Evolutionary conservation across 1,140 invertebrate genomes (phyloP).

Genomic region (Brachionus sp.): DNA sequence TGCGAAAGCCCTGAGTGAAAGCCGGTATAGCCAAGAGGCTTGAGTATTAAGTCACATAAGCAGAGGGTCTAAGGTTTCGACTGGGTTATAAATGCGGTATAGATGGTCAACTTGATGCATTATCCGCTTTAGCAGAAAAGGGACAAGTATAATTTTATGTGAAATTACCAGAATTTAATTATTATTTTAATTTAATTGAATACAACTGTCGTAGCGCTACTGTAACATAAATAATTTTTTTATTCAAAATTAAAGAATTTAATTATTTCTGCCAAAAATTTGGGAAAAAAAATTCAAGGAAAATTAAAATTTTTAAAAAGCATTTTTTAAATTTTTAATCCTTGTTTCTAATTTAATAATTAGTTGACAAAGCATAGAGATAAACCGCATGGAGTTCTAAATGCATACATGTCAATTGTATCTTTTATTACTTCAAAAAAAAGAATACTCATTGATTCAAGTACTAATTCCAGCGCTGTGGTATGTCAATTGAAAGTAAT

Average conservation of each 20-base stretch:
- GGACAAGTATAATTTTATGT: too few species aligned
- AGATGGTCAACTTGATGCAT: too few species aligned
- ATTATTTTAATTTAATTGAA: too few species aligned
- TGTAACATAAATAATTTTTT: too few species aligned
- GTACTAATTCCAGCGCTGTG: constrained; percentile 20
- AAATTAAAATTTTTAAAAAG: neutral
- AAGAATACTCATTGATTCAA: constrained; percentile 37
- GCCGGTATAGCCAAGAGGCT: too few species aligned
- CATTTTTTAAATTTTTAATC: neutral
- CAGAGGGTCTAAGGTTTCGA: too few species aligned
- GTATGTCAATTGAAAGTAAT: constrained; percentile 32
- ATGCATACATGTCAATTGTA: constrained; percentile 39
- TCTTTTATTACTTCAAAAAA: constrained; percentile 4
- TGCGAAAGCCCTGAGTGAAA: too few species aligned
- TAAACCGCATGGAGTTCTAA: constrained; percentile 22
- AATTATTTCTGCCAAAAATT: neutral
- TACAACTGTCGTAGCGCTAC: too few species aligned
- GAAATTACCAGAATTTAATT: too few species aligned
- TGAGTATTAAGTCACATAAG: too few species aligned
- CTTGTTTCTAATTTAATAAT: neutral
- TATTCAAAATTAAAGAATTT: neutral
- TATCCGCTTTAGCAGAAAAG: too few species aligned
- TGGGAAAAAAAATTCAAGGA: neutral
- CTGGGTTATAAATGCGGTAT: too few species aligned
- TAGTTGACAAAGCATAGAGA: neutral